phyloP scores from a whole-genome alignment of 2,113 vertebrate genomes.

The Salvelinus namaycush region DNA sequence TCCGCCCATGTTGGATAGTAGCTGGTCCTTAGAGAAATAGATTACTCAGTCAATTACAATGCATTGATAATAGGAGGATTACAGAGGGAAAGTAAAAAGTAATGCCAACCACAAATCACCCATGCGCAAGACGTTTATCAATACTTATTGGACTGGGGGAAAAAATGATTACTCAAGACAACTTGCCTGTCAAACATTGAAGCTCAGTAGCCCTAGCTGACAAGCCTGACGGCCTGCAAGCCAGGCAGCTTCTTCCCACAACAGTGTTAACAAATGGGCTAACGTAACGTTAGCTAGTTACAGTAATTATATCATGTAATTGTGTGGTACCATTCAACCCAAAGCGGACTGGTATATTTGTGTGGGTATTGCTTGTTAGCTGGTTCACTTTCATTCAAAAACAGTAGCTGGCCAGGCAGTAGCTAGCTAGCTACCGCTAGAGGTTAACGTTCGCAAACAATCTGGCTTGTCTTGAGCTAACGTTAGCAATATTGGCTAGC shows the following conservation, averaged over 20 bases:
- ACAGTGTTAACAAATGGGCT: background rate
- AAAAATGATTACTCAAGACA: background rate
- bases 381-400: background rate
- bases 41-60: background rate
- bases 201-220: background rate
- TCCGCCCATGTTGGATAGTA: conserved; percentile 82
- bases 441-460: background rate
- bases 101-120: too few relatives aligned
- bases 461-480: background rate
- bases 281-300: too few relatives aligned
- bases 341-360: too few relatives aligned
- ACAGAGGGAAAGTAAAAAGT: background rate
- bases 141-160: too few relatives aligned
- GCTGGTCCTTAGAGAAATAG: conserved; percentile 46
- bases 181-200: background rate
- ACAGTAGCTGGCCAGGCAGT: conserved; percentile 15
- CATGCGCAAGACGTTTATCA: too few relatives aligned
- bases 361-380: background rate
- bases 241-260: background rate
- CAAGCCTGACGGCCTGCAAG: background rate
- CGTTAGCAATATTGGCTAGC: background rate
- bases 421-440: background rate
- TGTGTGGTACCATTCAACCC: too few relatives aligned
- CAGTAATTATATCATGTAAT: too few relatives aligned
- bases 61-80: background rate